Base-by-base conservation (phyloP, 2,113 vertebrate species). In the Chauna torquata region DNA sequence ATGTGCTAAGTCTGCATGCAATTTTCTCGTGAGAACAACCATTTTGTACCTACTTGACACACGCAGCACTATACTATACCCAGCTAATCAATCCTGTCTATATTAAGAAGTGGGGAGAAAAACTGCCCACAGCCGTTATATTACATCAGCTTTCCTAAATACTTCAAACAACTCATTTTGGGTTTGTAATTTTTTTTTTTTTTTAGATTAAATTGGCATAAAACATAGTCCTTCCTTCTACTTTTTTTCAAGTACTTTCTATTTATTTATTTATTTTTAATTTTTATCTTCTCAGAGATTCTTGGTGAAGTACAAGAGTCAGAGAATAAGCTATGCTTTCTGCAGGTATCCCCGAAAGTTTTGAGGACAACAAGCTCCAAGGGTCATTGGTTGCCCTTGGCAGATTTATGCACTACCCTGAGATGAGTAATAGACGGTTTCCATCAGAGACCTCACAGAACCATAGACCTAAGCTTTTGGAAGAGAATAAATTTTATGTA, bases 21-120 rank as follows among this genome's bases (percentile, higher is more conserved):
- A 94, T 97, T 97, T 97, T 96, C 96, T 96, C 94, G 66, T 96
- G 94, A 97, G 96, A 97, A 97, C 94, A 94, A 95, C 91, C 87
- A 91, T 96, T 97, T 97, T 96, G 94, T 95, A 96, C 94, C 96
- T 94, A 96, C 96, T 96, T 93, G 96, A 96, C 96, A 96, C 86
- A 97, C 2, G 82, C 91, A 94, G 93, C 44, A 52, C 91, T 96
- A 76, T 24, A 84, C 86, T 84, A 87, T 84, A 94, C 62, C 81
- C 93, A 94, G 87, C 84, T 94, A 96, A 96, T 96, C 95, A 96
- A 95, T 96, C 92, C 93, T 76, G 81, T 94, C 95, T 96, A 94
- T 96, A 97, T 96, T 87, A 94, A 96, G 84, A 96, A 94, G 84
- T 79, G 81, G 52, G 77, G 87, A 95, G 89, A 91, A 91, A 96